These are phyloP conservation scores for Neotoxoptera formosana DNA, from an alignment of 1,140 invertebrate species.

Conservation along the genomic window DNA sequence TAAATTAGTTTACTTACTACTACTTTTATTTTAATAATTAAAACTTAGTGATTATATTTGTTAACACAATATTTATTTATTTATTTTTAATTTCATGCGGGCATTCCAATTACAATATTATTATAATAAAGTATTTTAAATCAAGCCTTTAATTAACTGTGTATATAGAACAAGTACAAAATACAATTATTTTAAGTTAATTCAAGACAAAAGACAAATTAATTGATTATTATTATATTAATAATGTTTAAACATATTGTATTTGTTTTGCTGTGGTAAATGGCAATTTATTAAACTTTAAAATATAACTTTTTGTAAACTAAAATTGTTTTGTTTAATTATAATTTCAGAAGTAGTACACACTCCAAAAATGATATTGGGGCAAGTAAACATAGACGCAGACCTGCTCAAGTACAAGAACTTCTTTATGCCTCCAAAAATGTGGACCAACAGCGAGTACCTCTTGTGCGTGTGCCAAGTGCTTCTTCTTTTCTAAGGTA, in stretches of 20 bases:
- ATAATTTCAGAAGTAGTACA: slow-evolving; percentile 40
- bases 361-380: slow-evolving; percentile 29
- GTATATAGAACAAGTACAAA: too few relatives aligned
- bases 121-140: too few relatives aligned
- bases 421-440: slow-evolving; percentile 66
- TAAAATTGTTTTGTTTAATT: slow-evolving; percentile 11
- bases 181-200: not conserved
- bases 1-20: too few relatives aligned
- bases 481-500: slow-evolving; percentile 73
- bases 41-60: not conserved
- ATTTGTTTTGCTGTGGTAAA: not conserved
- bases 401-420: slow-evolving; percentile 73
- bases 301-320: not conserved
- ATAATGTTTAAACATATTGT: not conserved
- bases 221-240: not conserved
- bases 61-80: not conserved
- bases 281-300: not conserved
- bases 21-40: not conserved
- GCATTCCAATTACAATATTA: too few relatives aligned
- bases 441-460: slow-evolving; percentile 60
- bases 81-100: too few relatives aligned
- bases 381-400: slow-evolving; percentile 69
- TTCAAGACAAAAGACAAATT: not conserved
- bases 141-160: too few relatives aligned
- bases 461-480: slow-evolving; percentile 74